Base-by-base conservation (phyloP, 2,797 vertebrate species). In the Chloroceryle inda region DNA sequence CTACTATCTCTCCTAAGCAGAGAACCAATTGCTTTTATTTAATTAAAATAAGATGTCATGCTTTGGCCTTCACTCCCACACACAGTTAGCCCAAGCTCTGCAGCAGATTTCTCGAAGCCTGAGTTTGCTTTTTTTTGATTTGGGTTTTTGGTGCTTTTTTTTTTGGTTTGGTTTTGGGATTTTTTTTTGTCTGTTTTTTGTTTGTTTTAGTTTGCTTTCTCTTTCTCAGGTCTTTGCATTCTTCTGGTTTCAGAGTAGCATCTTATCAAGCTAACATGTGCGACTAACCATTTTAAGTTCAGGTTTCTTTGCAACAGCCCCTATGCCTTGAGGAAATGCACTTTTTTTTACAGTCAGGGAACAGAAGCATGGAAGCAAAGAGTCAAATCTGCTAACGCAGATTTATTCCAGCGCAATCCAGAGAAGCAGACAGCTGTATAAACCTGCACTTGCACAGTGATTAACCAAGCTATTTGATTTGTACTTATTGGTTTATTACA, bases 401-500 rank as follows among this genome's bases (percentile, higher is more conserved):
- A 88, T 96, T 89, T 89, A 81, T 84, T 59, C 76, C 88, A 72
- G 69, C 58, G 53, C 62, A 83, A 75, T 83, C 73, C 78, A 88
- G 44, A 59, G 73, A 91, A 90, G 83, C 66, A 93, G 85, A 68
- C 68, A 92, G 89, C 76, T 92, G 87, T 92, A 80, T 53, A 85
- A 80, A 94, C 85, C 68, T 61, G 58, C 81, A 68, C 72, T 92
- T 95, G 61, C 71, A 80, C 72, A 89, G 68, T 85, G 91, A 95
- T 95, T 94, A 96, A 92, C 44, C 89, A 92, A 84, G 68, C 74
- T 76, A 83, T 95, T 96, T 8, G 18, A 83, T 95, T 91, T 89
- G 64, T 71, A 71, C 85, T 94, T 92, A 95, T 67, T 83, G 64
- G 71, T 94, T 95, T 95, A 91, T 94, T 91, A 58, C 45, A 61